Base-by-base conservation (phyloP, 2,113 vertebrate species). In the Mohoua ochrocephala region DNA sequence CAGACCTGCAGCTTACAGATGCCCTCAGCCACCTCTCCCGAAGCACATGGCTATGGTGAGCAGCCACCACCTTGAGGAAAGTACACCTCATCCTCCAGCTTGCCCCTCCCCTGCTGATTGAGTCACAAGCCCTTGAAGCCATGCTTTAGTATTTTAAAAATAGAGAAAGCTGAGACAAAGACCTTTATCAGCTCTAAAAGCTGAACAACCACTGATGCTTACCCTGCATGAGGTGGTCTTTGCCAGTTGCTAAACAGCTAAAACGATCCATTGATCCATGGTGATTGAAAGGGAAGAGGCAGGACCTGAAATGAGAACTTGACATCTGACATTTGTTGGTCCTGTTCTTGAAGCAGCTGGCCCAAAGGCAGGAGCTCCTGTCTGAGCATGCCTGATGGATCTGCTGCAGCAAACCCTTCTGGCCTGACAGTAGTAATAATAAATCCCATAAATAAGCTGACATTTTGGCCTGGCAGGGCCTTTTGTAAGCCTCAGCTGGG, bases 341-440 rank as follows among this genome's bases (percentile, higher is more conserved):
- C 61, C 26, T 50, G 18, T 37, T 89, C 4, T 5, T 37, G 28
- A 75, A 84, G 68, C 2, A 4, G 67, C 67, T 93, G 47, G 68
- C 59, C 84, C 47, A 33, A 15, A 68, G 69, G 94, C 91, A 84
- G 84, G 50, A 76, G 81, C 70, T 87, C 68, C 53, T 81, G 95
- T 41, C 89, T 2, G 28, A 91, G 82, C 86, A 61, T 1, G 65
- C 59, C 69, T 65, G 69, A 42, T 57, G 59, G n/a, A 86, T 78
- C 79, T 73, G 70, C 87, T 92, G 77, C 67, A 89, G 53, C 74
- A 71, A 95, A 74, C 70, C 45, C 68, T 93, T 84, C 87, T 94
- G 91, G 87, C 84, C 79, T 95, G 71, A 86, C 88, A 94, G 88
- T 91, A 95, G 63, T 74, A 84, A 88, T 92, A 93, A 96, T 24